phyloP scores from a whole-genome alignment of 2,113 vertebrate genomes.

The Hirundichthys speculiger region DNA sequence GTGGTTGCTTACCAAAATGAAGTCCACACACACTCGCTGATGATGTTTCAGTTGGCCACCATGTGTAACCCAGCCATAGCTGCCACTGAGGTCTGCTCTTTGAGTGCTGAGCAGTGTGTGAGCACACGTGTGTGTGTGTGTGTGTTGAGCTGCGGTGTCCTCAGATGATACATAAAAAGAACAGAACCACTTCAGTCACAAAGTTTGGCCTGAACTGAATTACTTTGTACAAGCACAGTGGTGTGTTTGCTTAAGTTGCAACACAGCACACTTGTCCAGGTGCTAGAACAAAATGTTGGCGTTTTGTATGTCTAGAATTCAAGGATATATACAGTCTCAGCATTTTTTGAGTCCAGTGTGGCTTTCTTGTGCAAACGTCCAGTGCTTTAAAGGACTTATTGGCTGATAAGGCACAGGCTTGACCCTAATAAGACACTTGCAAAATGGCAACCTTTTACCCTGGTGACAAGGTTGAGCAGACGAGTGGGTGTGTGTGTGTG shows the following conservation, averaged over 20 bases:
- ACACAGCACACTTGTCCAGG: no score
- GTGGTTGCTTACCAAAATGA: constrained; percentile 44
- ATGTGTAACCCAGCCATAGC: constrained; percentile 41
- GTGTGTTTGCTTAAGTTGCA: constrained; percentile 14
- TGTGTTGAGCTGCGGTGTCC: constrained; percentile 20
- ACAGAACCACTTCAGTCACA: constrained; percentile 55
- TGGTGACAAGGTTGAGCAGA: no score
- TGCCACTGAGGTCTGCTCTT: constrained; percentile 44
- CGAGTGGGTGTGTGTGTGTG: no score
- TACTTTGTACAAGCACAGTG: constrained; percentile 18
- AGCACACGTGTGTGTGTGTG: constrained; percentile 11
- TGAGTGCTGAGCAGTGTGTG: constrained; percentile 35
- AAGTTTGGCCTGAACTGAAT: constrained; percentile 17
- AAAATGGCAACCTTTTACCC: no score
- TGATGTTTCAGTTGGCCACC: constrained; percentile 57
- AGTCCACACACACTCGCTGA: constrained; percentile 35
- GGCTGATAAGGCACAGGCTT: no score
- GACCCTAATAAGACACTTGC: no score
- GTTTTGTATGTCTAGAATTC: not conserved
- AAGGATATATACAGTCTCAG: not conserved
- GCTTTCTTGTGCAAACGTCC: no score
- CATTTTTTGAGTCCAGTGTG: no score
- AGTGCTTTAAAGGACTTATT: no score
- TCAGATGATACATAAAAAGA: constrained; percentile 58
- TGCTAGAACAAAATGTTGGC: not conserved